phyloP scores from a whole-genome alignment of 2,888 invertebrate genomes.

The Chouioia cunea region DNA sequence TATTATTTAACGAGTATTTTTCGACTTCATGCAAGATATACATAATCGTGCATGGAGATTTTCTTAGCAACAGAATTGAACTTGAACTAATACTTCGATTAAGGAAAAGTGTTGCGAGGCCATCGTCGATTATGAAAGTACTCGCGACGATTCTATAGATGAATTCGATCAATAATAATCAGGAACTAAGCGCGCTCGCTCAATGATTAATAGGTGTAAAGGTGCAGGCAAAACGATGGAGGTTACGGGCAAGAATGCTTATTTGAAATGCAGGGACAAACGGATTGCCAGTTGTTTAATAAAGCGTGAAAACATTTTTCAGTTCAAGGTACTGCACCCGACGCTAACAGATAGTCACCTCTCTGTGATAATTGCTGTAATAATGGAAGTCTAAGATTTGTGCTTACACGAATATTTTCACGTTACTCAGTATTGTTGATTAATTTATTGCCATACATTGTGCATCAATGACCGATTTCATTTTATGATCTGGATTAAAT shows the following conservation, averaged over 20 bases:
- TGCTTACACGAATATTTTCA: neutral
- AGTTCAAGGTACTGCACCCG: conserved; percentile 22
- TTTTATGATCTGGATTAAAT: no score
- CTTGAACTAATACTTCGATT: conserved; percentile 26
- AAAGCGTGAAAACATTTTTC: conserved; percentile 10
- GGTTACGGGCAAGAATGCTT: neutral
- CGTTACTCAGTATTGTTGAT: neutral
- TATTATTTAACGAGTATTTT: no score
- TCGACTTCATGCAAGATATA: no score
- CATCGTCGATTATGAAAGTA: conserved; percentile 20
- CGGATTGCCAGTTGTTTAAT: conserved; percentile 19
- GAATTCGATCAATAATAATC: conserved; percentile 39
- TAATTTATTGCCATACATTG: neutral
- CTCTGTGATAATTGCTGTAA: conserved; percentile 13
- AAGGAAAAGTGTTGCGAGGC: conserved; percentile 27
- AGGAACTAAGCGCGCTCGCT: neutral
- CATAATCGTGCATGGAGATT: no score
- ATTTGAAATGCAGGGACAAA: no score
- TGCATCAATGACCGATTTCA: neutral
- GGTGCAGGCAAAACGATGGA: conserved; percentile 8
- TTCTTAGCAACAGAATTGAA: neutral
- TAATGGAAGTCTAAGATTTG: neutral
- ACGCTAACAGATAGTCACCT: conserved; percentile 1
- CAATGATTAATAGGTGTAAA: conserved; percentile 17
- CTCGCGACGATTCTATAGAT: neutral